Evolutionary conservation across 2,113 vertebrate genomes (phyloP), one percentile per base, ranked within the genome.

Genomic region (Caranx ignobilis): DNA sequence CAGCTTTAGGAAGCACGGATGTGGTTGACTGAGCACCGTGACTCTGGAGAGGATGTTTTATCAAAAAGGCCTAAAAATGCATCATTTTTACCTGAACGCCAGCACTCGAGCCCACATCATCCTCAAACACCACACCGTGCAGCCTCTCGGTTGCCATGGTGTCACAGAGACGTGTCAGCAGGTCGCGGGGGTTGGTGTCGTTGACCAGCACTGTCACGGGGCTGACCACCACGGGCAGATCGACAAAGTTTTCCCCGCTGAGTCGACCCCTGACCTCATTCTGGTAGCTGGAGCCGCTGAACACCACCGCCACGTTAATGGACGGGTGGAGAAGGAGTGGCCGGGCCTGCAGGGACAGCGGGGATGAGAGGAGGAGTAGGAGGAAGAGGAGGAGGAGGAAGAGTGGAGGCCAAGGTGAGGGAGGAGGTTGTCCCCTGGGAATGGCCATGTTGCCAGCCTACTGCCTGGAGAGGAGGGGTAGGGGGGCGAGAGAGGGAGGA

Each of bases 101-200:
- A 0, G 96, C 96, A 64, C 97, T 97, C 0, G 96, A 97, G 79
- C 95, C 97, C 2, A 98, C 95, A 26, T 97, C 96, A 77, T 99
- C 98, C 89, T 99, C 98, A 3, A 99, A 99, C 84, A 99, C 91
- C 1, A 99, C 95, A 32, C 97, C 97, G 0, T 99, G 98, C 84
- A 99, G 94, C 18, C 85, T 96, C 84, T 97, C 95, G 0, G 93
- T 91, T 0, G 96, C 94, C 26, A 99, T 96, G 68, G 97, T 95
- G 59, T 96, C 59, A 1, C 98, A 99, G 82, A 99, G 95, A 65
- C 96, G 96, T 12, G 96, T 97, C 84, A 99, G 94, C 66, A 99
- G 96, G 86, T 96, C 97, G 5, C 97, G 96, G 71, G 98, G 98
- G 91, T 98, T 97, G 81, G 97, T 99, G 93, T 95, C 96, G 83